Base-by-base conservation (phyloP, 2,888 invertebrate species). In the Drosophila mimica region DNA sequence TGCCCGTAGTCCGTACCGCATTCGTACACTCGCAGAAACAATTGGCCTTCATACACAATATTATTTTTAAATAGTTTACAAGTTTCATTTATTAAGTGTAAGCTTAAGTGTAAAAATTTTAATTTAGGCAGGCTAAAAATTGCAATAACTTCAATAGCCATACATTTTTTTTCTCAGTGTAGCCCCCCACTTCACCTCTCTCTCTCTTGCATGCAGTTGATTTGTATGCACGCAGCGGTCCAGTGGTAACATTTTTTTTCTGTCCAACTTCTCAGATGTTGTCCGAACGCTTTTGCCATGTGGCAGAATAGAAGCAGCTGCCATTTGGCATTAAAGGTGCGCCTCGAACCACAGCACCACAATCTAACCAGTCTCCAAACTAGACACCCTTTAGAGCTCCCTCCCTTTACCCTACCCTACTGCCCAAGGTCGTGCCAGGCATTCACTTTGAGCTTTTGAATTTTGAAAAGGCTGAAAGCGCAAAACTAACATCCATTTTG, bases 391-490 rank as follows among this genome's bases (percentile, higher is more conserved):
- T 30, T 40, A 7, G 54, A 38, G 11, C 4, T 11, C 2, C 6
- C 7, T 0, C 9, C 13, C 40, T 7, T 7, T 17, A 7, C 36
- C 46, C 53, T 25, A 3, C 2, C 9, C 56, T 71, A 58, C 72
- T 70, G 64, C 66, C 65, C 84, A 85, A 85, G 84, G 84, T 85
- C 87, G 89, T 75, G 65, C 51, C 76, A 75, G 76, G 71, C 88
- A 81, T 89, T 83, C 89, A 88, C 82, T 89, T 89, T 88, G 89
- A 83, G 83, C 90, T 81, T 89, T 88, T 83, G 90, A 85, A 89
- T 88, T 90, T 79, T 82, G 67, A 84, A 88, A 89, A 78, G 88
- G 74, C 76, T 59, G 58, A 75, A 38, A 68, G 76, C 77, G 28
- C 84, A 87, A 80, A 77, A 78, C 78, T 70, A 77, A 74, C 85